These are phyloP conservation scores for Paedocypris micromegethes DNA, from an alignment of 2,797 vertebrate genomes.

Conservation along the genomic window DNA sequence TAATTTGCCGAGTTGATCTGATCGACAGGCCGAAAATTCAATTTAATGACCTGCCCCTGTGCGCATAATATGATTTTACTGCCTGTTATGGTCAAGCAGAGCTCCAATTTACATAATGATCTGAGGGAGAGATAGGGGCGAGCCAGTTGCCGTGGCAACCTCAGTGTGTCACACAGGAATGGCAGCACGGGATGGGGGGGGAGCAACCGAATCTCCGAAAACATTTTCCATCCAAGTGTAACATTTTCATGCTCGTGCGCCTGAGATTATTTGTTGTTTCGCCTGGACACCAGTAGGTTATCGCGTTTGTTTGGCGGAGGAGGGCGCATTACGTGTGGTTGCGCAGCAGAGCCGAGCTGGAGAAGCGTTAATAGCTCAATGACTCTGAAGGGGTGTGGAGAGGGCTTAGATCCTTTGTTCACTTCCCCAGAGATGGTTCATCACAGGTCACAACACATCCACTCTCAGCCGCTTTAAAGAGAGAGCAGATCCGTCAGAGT, in stretches of 20 bases:
- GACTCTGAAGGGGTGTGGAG: slow-evolving; percentile 31
- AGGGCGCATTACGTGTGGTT: slow-evolving; percentile 17
- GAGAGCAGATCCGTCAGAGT: slow-evolving; percentile 52
- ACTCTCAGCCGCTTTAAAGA: slow-evolving; percentile 31
- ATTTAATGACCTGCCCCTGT: slow-evolving; percentile 81
- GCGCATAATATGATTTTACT: slow-evolving; percentile 81
- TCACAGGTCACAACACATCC: slow-evolving; percentile 38
- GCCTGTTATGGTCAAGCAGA: slow-evolving; percentile 76
- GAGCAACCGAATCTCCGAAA: background rate
- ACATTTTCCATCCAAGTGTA: no score
- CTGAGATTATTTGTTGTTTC: background rate
- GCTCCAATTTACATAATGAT: slow-evolving; percentile 83
- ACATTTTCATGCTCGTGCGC: slow-evolving; percentile 2
- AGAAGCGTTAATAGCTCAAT: slow-evolving; percentile 30
- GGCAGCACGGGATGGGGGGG: slow-evolving; percentile 49
- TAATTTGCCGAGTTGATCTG: slow-evolving; percentile 75
- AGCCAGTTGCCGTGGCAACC: slow-evolving; percentile 80
- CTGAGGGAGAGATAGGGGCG: slow-evolving; percentile 73
- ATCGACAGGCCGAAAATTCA: slow-evolving; percentile 77
- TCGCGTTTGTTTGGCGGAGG: slow-evolving; percentile 25
- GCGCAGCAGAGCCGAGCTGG: slow-evolving; percentile 4
- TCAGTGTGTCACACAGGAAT: slow-evolving; percentile 49
- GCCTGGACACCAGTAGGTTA: background rate
- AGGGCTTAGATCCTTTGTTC: slow-evolving; percentile 35
- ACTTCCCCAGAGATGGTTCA: slow-evolving; percentile 30